Conservation (phyloP, 2,797 vertebrate species). For the Loris lydekkerianus region DNA sequence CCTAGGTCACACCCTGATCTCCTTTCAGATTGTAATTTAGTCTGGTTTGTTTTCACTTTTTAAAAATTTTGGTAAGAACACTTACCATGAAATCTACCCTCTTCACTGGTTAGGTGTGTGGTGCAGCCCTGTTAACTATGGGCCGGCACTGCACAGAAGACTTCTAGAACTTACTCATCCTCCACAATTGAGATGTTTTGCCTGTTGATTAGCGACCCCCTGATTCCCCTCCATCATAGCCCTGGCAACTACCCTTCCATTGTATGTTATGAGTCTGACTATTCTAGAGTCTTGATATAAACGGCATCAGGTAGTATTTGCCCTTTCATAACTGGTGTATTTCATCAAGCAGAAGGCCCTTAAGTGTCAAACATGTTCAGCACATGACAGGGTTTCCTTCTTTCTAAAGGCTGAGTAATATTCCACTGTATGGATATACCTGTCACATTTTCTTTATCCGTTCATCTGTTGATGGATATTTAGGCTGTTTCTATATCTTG, state of each 20-base stretch:
- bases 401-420: not conserved
- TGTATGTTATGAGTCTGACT: not conserved
- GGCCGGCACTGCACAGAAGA: not conserved
- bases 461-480: not conserved
- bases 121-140: not conserved
- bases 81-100: not conserved
- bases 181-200: not conserved
- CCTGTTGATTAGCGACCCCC: not conserved
- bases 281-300: not conserved
- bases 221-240: rapidly evolving
- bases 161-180: not conserved
- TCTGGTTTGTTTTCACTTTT: not conserved
- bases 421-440: not conserved
- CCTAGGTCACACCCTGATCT: not conserved
- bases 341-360: not conserved
- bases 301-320: not conserved
- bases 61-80: not conserved
- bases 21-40: not conserved
- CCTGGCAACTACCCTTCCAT: not conserved
- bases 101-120: not conserved
- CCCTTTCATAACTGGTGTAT: not conserved
- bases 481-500: not conserved
- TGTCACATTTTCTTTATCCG: not conserved
- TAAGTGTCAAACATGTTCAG: not conserved
- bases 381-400: not conserved